Percentiles rank a stretch among this genome's conserved stretches.
phyloP scores from a whole-genome alignment of 2,888 invertebrate species.

The Dicyrtomina minuta region DNA sequence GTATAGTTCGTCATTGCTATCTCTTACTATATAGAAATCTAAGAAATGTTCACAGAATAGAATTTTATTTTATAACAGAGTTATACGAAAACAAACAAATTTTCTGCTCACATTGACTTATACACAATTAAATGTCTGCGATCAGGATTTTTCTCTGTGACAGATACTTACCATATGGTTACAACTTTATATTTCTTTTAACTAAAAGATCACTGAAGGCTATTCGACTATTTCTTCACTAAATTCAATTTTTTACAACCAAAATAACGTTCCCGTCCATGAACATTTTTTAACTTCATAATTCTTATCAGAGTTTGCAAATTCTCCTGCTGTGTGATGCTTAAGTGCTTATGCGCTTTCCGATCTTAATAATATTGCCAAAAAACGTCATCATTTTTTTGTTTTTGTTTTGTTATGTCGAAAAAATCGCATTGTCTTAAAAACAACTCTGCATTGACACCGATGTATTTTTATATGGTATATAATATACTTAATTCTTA shows the following conservation, averaged over 20 bases:
- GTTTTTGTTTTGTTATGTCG: not conserved
- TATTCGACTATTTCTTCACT: constrained; percentile 11
- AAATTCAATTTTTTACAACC: constrained; percentile 4
- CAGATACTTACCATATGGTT: constrained; percentile 1
- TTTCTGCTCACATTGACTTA: not conserved
- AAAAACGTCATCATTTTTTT: not conserved
- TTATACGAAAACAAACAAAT: not conserved
- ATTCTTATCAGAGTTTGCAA: too few species aligned
- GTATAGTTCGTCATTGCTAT: not conserved
- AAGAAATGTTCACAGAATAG: not conserved
- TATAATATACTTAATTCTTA: constrained; percentile 8
- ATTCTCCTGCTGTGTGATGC: constrained; percentile 4
- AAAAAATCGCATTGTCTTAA: constrained; percentile 1
- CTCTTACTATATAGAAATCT: too few species aligned
- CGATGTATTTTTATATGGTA: not conserved
- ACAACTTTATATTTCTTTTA: not conserved
- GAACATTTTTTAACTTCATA: constrained; percentile 1
- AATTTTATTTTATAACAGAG: not conserved
- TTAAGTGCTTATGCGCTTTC: constrained; percentile 18
- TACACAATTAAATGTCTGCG: constrained; percentile 6
- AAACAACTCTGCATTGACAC: constrained; percentile 9
- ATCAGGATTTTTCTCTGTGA: not conserved
- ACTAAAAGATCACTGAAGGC: constrained; percentile 14
- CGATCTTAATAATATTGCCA: not conserved
- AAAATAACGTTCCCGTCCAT: not conserved